These are phyloP conservation scores for Stratiomys singularior DNA, from an alignment of 2,888 invertebrate species.

Conservation along the genomic window DNA sequence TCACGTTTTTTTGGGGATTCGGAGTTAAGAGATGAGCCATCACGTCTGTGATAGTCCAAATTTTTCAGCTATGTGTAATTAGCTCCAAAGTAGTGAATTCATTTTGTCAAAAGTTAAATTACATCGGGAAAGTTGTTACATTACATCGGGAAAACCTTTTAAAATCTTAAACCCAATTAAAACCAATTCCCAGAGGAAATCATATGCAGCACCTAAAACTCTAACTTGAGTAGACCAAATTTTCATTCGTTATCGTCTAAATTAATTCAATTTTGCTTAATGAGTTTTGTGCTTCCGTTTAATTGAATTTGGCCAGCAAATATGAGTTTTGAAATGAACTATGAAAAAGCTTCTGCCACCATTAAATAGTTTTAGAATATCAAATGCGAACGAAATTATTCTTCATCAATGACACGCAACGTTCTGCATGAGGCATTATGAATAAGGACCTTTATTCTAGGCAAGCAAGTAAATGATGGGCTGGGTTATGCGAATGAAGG, in stretches of 20 bases:
- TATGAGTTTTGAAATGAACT: background rate
- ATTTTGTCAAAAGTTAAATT: background rate
- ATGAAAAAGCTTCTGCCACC: background rate
- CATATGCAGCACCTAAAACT: background rate
- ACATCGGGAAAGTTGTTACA: background rate
- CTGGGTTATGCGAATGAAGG: too few species aligned
- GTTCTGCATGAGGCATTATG: background rate
- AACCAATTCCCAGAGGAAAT: background rate
- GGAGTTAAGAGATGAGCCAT: too few species aligned
- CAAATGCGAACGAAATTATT: background rate
- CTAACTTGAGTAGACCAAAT: background rate
- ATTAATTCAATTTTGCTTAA: background rate
- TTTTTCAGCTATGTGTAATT: too few species aligned
- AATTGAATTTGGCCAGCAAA: conserved; percentile 7
- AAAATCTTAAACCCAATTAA: conserved; percentile 7
- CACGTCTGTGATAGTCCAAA: too few species aligned
- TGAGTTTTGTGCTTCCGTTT: background rate
- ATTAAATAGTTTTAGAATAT: background rate
- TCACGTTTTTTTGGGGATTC: too few species aligned
- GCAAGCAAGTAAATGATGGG: too few species aligned
- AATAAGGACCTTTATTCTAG: background rate
- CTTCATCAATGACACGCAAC: background rate
- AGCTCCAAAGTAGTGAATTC: background rate
- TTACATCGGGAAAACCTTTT: background rate
- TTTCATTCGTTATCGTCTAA: background rate